phyloP scores from a whole-genome alignment of 2,113 vertebrate genomes.

The Pedionomus torquatus region DNA sequence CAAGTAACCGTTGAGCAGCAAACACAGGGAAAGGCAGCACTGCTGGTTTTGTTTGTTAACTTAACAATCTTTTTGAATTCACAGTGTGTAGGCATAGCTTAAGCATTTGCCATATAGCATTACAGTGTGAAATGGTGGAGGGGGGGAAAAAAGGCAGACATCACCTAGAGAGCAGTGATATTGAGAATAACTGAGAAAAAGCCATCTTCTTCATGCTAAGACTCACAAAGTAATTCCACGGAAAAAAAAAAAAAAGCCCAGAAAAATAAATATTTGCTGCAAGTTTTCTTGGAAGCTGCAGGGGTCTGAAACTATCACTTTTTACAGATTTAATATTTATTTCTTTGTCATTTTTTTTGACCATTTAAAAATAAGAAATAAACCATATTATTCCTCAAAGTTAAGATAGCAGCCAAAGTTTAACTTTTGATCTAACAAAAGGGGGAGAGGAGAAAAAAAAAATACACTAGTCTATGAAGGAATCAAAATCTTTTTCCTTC shows the following conservation, averaged over 20 bases:
- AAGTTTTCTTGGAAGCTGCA: slow-evolving; percentile 34
- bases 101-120: slow-evolving; percentile 57
- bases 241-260: slow-evolving; percentile 32
- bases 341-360: slow-evolving; percentile 28
- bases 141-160: background rate
- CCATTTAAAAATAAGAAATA: background rate
- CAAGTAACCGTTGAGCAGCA: background rate
- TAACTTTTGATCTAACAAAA: background rate
- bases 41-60: slow-evolving; percentile 29
- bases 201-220: slow-evolving; percentile 57
- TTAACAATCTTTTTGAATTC: slow-evolving; percentile 56
- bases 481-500: background rate
- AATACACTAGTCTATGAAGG: background rate
- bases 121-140: slow-evolving; percentile 9
- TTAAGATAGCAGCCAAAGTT: background rate
- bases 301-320: background rate
- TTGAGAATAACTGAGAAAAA: slow-evolving; percentile 45
- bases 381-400: slow-evolving; percentile 11
- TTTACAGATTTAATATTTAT: slow-evolving; percentile 39
- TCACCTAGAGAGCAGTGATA: slow-evolving; percentile 48
- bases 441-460: background rate
- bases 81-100: slow-evolving; percentile 30
- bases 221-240: slow-evolving; percentile 63
- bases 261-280: slow-evolving; percentile 59
- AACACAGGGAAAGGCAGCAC: background rate